Conservation (phyloP, 2,888 invertebrate genomes). For the Napeogenes sylphis region DNA sequence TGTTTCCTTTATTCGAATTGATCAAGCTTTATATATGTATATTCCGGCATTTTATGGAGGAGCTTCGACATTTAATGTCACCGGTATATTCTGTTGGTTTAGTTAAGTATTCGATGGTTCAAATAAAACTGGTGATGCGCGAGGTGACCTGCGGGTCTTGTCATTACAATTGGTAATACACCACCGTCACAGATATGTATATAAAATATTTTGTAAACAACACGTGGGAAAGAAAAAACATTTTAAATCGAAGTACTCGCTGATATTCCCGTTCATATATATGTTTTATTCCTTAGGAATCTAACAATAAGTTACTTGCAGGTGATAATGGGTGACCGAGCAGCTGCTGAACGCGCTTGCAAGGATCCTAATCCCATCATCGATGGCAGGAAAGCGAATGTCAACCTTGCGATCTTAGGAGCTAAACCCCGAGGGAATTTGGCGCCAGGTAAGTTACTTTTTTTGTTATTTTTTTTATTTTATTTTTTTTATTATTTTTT, state of each 20-base stretch:
- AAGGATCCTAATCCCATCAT: conserved; percentile 99
- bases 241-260: too few species aligned
- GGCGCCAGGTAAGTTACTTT: conserved; percentile 80
- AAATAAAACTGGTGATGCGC: conserved; percentile 42
- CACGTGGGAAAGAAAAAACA: conserved; percentile 2
- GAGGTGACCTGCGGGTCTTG: conserved; percentile 63
- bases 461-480: too few species aligned
- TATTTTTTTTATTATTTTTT: too few species aligned
- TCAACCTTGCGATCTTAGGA: conserved; percentile 97
- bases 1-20: conserved; percentile 45
- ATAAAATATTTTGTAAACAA: conserved; percentile 27
- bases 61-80: conserved; percentile 32
- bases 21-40: conserved; percentile 30
- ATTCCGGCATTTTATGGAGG: conserved; percentile 43
- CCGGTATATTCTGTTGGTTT: conserved; percentile 29
- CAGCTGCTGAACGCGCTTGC: conserved; percentile 96
- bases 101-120: conserved; percentile 41
- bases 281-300: too few species aligned
- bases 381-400: conserved; percentile 98
- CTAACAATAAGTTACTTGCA: conserved; percentile 60
- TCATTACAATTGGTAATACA: conserved; percentile 72
- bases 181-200: conserved; percentile 45
- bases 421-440: conserved; percentile 96
- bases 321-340: conserved; percentile 98
- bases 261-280: too few species aligned